phyloP scores from a whole-genome alignment of 2,797 vertebrate genomes.

The Oryzias sinensis region DNA sequence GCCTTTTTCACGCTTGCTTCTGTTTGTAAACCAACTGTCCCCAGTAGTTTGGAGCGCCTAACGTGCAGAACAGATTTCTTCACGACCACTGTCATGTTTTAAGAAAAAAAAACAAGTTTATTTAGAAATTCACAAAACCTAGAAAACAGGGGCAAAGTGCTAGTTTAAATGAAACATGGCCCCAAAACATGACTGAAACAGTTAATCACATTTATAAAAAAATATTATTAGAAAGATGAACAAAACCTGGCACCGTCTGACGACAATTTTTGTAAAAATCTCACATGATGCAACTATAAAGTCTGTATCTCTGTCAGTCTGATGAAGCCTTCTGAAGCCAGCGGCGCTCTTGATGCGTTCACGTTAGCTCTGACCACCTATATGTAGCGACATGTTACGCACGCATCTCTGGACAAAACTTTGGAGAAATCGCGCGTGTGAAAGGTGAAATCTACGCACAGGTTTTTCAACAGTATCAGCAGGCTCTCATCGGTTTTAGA shows the following conservation, averaged over 20 bases:
- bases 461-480: conserved; percentile 33
- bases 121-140: conserved; percentile 81
- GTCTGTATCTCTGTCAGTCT: conserved; percentile 47
- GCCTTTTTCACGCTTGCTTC: neutral
- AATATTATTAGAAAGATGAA: conserved; percentile 60
- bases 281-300: conserved; percentile 59
- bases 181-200: conserved; percentile 73
- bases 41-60: conserved; percentile 30
- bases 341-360: conserved; percentile 21
- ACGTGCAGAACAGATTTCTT: conserved; percentile 56
- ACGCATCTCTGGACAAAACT: conserved; percentile 33
- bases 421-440: conserved; percentile 36
- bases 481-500: conserved; percentile 35
- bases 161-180: conserved; percentile 81
- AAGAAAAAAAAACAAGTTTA: conserved; percentile 77
- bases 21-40: neutral
- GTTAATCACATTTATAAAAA: conserved; percentile 71
- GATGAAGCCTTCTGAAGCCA: conserved; percentile 36
- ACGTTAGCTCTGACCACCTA: conserved; percentile 31
- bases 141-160: conserved; percentile 78
- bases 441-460: conserved; percentile 51
- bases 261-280: conserved; percentile 46
- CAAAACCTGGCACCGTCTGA: conserved; percentile 67
- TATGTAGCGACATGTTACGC: conserved; percentile 22
- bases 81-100: conserved; percentile 66